phyloP scores from a whole-genome alignment of 1,140 invertebrate species.

The Orchesella cincta region DNA sequence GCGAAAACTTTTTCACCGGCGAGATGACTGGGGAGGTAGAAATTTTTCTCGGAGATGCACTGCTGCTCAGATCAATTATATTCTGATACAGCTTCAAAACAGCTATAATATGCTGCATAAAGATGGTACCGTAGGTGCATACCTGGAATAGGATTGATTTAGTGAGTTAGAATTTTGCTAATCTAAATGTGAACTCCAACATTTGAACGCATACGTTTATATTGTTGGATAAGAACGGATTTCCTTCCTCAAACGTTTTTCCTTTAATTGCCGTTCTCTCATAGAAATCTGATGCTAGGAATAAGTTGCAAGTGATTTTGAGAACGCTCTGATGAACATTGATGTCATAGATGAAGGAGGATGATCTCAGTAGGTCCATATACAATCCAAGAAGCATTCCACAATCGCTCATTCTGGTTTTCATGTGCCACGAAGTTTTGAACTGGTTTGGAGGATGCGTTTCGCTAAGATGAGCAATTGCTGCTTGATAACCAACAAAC shows the following conservation, averaged over 20 bases:
- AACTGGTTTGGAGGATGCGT: conserved; percentile 35
- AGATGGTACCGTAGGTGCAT: conserved; percentile 34
- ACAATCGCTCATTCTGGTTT: not conserved
- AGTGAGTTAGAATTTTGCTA: not conserved
- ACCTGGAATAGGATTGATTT: conserved; percentile 14
- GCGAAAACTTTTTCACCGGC: conserved; percentile 47
- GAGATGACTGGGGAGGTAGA: conserved; percentile 46
- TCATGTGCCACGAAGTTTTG: conserved; percentile 35
- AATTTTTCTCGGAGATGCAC: conserved; percentile 23
- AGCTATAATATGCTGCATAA: conserved; percentile 44
- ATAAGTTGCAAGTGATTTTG: conserved; percentile 37
- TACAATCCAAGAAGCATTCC: conserved; percentile 32
- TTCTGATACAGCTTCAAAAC: conserved; percentile 48
- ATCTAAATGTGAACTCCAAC: too few relatives aligned
- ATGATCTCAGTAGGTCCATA: conserved; percentile 41
- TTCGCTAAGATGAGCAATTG: conserved; percentile 41
- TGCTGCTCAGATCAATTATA: conserved; percentile 27
- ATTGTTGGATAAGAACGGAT: conserved; percentile 15
- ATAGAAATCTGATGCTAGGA: conserved; percentile 33
- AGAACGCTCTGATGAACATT: conserved; percentile 43
- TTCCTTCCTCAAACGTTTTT: conserved; percentile 17
- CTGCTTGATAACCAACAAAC: conserved; percentile 35
- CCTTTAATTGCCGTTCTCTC: not conserved
- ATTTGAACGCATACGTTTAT: not conserved
- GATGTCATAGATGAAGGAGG: conserved; percentile 43